These are phyloP conservation scores for Hypolimnas misippus DNA, from an alignment of 2,888 invertebrate genomes.

Conservation along the genomic window DNA sequence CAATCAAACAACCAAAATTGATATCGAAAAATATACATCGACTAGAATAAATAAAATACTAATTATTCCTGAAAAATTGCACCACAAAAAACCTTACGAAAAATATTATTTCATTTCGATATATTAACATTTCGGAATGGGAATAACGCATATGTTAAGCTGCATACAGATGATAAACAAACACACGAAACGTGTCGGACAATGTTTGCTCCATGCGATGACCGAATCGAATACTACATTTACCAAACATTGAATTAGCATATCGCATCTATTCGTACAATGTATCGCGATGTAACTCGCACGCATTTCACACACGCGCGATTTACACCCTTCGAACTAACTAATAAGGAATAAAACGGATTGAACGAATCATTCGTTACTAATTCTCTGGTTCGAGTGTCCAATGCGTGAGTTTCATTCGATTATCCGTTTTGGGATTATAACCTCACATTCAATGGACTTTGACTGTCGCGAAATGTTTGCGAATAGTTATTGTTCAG, in stretches of 20 bases:
- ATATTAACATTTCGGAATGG: conserved; percentile 21
- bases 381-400: conserved; percentile 42
- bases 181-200: conserved; percentile 37
- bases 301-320: conserved; percentile 9
- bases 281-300: conserved; percentile 11
- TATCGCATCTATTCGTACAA: conserved; percentile 47
- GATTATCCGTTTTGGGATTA: conserved; percentile 56
- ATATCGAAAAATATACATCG: no score
- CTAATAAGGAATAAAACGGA: conserved; percentile 22
- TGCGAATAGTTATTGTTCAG: conserved; percentile 45
- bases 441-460: conserved; percentile 49
- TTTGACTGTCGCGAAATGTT: conserved; percentile 45
- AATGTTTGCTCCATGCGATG: conserved; percentile 39
- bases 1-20: not conserved
- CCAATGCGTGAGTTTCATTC: conserved; percentile 46
- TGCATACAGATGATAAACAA: conserved; percentile 36
- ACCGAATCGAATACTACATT: conserved; percentile 51
- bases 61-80: not conserved
- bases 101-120: conserved; percentile 1
- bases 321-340: not conserved
- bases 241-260: conserved; percentile 62
- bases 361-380: conserved; percentile 7
- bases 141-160: conserved; percentile 29
- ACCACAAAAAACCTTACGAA: not conserved
- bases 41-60: not conserved